A percentile compares a stretch with the other conserved stretches of the same genome.
Evolutionary conservation across 2,888 invertebrate species (phyloP).

Genomic region (Platypus cylindrus): DNA sequence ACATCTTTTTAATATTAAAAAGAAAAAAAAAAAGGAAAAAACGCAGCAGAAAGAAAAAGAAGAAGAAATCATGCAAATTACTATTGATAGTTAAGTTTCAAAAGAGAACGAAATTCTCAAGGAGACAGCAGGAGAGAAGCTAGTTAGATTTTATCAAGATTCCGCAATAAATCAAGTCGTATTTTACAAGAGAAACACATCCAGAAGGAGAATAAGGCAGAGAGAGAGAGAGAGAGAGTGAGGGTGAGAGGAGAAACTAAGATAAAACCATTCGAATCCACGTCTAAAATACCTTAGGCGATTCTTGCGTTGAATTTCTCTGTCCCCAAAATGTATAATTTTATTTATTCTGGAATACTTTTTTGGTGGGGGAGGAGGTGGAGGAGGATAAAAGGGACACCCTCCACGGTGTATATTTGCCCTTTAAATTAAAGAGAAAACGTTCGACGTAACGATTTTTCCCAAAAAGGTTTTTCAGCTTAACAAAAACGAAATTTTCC

Average conservation of each 20-base stretch:
- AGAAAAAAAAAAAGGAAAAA: too few species aligned
- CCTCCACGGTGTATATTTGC: conserved; percentile 25
- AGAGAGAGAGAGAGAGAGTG: too few species aligned
- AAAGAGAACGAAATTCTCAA: conserved; percentile 20
- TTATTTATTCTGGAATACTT: conserved; percentile 32
- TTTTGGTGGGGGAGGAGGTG: conserved; percentile 26
- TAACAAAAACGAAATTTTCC: conserved; percentile 10
- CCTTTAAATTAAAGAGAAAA: conserved; percentile 25
- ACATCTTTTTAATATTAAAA: too few species aligned
- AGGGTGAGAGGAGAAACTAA: too few species aligned
- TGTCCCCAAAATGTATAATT: conserved; percentile 29
- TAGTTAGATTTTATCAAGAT: conserved; percentile 32
- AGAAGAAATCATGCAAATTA: too few species aligned
- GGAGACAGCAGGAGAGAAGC: conserved; percentile 30
- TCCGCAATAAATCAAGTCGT: conserved; percentile 34
- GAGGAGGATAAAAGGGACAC: too few species aligned
- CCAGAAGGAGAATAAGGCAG: conserved; percentile 6
- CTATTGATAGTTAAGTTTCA: conserved; percentile 25
- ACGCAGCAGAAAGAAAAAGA: too few species aligned
- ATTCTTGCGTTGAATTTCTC: conserved; percentile 31
- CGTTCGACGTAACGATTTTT: conserved; percentile 13
- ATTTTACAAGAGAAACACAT: conserved; percentile 32
- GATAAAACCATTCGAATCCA: conserved; percentile 22
- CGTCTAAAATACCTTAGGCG: conserved; percentile 33
- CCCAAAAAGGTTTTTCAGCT: conserved; percentile 3